phyloP scores from a whole-genome alignment of 2,888 invertebrate species.

The Cryptocheilus praepositus region DNA sequence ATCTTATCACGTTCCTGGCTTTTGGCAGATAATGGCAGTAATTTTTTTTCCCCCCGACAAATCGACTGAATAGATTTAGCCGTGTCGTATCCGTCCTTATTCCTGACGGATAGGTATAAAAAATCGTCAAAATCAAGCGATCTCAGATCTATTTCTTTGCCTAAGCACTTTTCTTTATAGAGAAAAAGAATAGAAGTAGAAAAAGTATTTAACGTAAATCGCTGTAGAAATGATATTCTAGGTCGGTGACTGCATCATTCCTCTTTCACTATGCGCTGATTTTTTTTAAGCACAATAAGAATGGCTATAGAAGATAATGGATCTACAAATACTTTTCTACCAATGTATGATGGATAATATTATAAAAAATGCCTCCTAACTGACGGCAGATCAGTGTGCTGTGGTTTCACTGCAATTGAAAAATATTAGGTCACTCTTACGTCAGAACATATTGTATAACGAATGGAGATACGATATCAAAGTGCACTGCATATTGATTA shows the following conservation, averaged over 20 bases:
- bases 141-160: slow-evolving; percentile 4
- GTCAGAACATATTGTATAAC: slow-evolving; percentile 40
- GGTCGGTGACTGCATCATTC: slow-evolving; percentile 50
- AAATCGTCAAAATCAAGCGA: neutral
- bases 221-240: neutral
- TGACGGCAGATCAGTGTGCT: slow-evolving; percentile 73
- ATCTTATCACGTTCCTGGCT: neutral
- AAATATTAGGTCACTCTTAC: slow-evolving; percentile 64
- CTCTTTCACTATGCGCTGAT: slow-evolving; percentile 47
- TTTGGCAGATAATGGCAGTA: slow-evolving; percentile 67
- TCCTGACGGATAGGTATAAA: neutral
- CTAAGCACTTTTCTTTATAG: no score
- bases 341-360: slow-evolving; percentile 68
- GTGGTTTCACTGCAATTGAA: slow-evolving; percentile 73
- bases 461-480: slow-evolving; percentile 15
- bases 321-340: slow-evolving; percentile 59
- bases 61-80: slow-evolving; percentile 9
- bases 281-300: slow-evolving; percentile 57
- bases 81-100: neutral
- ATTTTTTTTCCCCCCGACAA: slow-evolving; percentile 32
- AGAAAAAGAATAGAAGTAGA: neutral
- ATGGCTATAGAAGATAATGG: slow-evolving; percentile 58
- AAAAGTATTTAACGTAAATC: neutral
- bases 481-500: slow-evolving; percentile 37
- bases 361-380: slow-evolving; percentile 71